Conservation (phyloP, 2,113 vertebrate species). For the Carlito syrichta region DNA sequence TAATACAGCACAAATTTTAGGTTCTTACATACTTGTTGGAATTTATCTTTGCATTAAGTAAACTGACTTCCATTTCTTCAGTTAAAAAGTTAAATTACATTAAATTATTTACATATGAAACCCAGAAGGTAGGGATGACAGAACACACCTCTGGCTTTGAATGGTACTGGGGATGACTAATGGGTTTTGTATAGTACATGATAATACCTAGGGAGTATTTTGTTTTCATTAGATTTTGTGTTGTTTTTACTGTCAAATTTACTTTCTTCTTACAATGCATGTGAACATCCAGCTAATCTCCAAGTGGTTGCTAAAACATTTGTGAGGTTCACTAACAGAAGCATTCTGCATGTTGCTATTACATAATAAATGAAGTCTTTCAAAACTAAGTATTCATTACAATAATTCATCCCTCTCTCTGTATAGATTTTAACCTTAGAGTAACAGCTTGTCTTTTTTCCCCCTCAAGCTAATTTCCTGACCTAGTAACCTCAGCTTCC, state of each 20-base stretch:
- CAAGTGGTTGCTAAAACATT: not conserved
- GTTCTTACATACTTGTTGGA: not conserved
- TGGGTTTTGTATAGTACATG: not conserved
- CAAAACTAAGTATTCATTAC: not conserved
- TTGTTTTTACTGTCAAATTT: not conserved
- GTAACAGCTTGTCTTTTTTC: not conserved
- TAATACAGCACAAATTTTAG: not conserved
- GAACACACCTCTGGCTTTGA: not conserved
- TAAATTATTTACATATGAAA: not conserved
- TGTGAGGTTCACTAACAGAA: not conserved
- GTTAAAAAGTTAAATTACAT: not conserved
- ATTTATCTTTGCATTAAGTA: not conserved
- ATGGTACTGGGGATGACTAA: not conserved
- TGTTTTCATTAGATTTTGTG: not conserved
- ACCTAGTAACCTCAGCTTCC: not conserved
- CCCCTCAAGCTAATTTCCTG: not conserved
- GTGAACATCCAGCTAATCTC: not conserved
- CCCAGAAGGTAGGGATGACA: not conserved
- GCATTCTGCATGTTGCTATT: not conserved
- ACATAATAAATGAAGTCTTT: conserved; percentile 53
- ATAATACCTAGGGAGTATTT: not conserved
- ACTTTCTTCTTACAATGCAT: not conserved
- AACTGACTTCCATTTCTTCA: not conserved
- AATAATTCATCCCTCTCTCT: not conserved
- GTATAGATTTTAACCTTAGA: not conserved